phyloP scores from a whole-genome alignment of 2,888 invertebrate species.

The Pyrgus malvae region DNA sequence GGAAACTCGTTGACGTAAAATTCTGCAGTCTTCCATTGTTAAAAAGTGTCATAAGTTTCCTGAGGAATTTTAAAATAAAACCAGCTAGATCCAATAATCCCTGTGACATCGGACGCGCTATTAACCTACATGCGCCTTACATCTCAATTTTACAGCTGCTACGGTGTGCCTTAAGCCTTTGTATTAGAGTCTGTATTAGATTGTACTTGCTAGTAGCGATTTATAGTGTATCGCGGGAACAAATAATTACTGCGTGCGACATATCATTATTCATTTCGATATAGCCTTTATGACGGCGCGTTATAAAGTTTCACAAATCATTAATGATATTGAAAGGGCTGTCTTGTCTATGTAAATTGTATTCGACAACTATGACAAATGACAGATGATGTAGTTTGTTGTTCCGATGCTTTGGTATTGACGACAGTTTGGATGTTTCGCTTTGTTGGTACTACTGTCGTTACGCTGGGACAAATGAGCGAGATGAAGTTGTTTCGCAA shows the following conservation, averaged over 20 bases:
- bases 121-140: not conserved
- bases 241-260: constrained; percentile 35
- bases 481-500: not conserved
- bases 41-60: constrained; percentile 10
- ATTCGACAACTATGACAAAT: constrained; percentile 24
- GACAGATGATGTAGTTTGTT: constrained; percentile 18
- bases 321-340: constrained; percentile 23
- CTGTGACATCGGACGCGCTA: constrained; percentile 9
- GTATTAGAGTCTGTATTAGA: not conserved
- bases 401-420: constrained; percentile 1
- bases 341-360: constrained; percentile 27
- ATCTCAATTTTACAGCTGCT: not conserved
- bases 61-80: constrained; percentile 11
- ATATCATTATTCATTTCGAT: constrained; percentile 31
- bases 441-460: not conserved
- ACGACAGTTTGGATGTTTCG: constrained; percentile 12
- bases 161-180: not conserved
- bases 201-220: constrained; percentile 17
- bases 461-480: not conserved
- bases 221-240: constrained; percentile 30
- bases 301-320: constrained; percentile 18
- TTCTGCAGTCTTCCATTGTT: constrained; percentile 4
- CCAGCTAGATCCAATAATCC: constrained; percentile 9
- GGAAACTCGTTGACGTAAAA: not conserved
- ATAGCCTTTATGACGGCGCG: constrained; percentile 15